Evolutionary conservation across 2,797 vertebrate species (phyloP).

Genomic region (Tragopan temminckii): DNA sequence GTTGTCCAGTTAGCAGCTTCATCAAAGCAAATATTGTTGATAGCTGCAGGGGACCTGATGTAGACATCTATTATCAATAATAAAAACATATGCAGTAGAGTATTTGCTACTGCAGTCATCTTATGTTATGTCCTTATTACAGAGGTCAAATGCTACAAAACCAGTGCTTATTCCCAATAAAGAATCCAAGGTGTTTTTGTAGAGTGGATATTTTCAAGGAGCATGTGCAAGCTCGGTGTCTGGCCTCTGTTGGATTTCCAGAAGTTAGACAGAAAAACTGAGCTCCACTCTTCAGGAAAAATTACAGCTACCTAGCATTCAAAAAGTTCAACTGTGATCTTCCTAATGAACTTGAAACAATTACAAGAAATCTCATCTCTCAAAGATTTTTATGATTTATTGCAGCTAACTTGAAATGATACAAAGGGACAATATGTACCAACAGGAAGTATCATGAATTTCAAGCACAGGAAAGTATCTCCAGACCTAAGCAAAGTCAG

Average conservation of each 20-base stretch:
- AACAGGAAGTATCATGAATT: neutral
- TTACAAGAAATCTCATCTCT: neutral
- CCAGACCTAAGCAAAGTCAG: neutral
- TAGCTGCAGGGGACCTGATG: neutral
- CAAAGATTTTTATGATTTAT: neutral
- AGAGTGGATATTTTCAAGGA: neutral
- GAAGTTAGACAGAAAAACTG: neutral
- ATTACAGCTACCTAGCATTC: neutral
- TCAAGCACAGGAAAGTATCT: neutral
- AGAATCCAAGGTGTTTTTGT: neutral
- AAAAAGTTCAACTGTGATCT: neutral
- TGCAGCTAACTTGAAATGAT: neutral
- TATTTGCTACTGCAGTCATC: neutral
- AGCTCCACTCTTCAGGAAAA: neutral
- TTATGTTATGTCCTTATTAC: neutral
- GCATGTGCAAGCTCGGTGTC: neutral
- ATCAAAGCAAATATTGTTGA: neutral
- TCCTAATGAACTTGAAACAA: neutral
- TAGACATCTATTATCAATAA: conserved; percentile 5
- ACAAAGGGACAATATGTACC: neutral
- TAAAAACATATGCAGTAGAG: neutral
- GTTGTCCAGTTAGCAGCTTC: neutral
- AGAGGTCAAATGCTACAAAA: neutral
- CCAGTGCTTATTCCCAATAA: neutral
- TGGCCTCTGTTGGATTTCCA: neutral